Conservation (phyloP, 2,113 vertebrate genomes). For the Montifringilla adamsi region DNA sequence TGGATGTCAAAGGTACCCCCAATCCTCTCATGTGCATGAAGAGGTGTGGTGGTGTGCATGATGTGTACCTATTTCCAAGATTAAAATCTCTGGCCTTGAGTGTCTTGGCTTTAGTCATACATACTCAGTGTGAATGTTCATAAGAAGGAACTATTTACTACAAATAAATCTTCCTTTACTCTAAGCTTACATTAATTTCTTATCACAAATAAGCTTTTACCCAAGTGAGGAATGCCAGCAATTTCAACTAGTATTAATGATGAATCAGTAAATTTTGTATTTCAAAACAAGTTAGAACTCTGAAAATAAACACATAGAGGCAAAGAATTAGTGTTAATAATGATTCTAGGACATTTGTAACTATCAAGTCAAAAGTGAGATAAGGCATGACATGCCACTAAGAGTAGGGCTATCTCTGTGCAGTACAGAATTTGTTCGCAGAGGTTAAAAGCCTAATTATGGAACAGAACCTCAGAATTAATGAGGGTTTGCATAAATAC, state of each 20-base stretch:
- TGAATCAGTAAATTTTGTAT: not conserved
- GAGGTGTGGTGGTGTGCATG: not conserved
- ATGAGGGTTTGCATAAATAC: not conserved
- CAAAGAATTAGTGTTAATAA: not conserved
- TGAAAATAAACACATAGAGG: not conserved
- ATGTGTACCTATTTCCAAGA: accelerated
- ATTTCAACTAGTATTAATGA: not conserved
- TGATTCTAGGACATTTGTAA: not conserved
- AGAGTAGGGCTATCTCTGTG: not conserved
- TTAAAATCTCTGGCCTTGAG: not conserved
- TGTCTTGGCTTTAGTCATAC: not conserved
- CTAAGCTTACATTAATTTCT: not conserved
- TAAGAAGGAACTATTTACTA: not conserved
- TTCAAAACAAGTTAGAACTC: not conserved
- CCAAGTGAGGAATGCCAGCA: not conserved
- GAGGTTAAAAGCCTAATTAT: not conserved
- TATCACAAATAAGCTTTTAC: not conserved
- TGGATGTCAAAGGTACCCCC: not conserved
- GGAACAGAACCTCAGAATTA: not conserved
- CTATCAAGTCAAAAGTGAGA: not conserved
- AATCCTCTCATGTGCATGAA: not conserved
- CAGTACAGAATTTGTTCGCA: not conserved
- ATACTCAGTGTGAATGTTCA: not conserved
- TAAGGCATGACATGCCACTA: not conserved
- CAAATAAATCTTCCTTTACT: not conserved